Percentiles rank a stretch among this genome's conserved stretches.
phyloP scores from a whole-genome alignment of 2,797 vertebrate genomes.

The Pitangus sulphuratus region DNA sequence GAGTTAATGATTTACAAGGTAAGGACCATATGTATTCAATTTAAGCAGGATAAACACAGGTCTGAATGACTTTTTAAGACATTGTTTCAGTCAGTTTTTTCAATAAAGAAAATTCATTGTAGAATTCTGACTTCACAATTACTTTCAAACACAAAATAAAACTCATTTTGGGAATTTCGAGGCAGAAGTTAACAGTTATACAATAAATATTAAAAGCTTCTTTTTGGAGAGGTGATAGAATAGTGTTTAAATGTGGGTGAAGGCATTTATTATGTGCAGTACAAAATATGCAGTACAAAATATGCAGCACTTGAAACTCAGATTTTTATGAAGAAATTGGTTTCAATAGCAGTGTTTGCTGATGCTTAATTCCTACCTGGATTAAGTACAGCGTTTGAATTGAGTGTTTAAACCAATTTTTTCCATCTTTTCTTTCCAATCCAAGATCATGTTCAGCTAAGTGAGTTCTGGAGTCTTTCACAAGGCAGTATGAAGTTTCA shows the following conservation, averaged over 20 bases:
- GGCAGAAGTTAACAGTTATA: background rate
- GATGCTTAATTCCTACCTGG: background rate
- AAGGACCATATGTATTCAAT: constrained; percentile 8
- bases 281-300: background rate
- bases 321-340: background rate
- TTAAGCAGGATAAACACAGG: background rate
- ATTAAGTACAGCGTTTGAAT: background rate
- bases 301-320: background rate
- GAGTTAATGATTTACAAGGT: constrained; percentile 21
- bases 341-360: background rate
- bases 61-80: background rate
- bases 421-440: background rate
- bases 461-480: background rate
- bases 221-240: background rate
- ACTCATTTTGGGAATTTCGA: background rate
- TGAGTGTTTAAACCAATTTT: background rate
- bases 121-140: background rate
- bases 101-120: background rate
- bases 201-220: background rate
- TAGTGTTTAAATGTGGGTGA: background rate
- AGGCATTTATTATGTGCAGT: background rate
- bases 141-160: background rate
- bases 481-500: background rate
- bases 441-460: background rate
- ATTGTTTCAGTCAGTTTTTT: background rate